Conservation (phyloP, 2,113 vertebrate species). For the Atlantisia rogersi region DNA sequence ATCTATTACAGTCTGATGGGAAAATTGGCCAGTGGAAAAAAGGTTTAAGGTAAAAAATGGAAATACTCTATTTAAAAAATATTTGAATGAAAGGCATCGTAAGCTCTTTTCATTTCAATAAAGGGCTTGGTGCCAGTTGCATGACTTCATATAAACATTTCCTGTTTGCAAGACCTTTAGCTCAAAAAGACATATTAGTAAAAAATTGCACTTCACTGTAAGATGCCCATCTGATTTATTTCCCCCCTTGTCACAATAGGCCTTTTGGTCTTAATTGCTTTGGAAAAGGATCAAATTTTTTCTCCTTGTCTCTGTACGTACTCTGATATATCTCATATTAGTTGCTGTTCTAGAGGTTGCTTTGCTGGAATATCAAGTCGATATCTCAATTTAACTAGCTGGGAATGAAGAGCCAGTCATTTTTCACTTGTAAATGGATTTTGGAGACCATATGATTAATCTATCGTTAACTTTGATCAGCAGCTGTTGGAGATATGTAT, state of each 20-base stretch:
- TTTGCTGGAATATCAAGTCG: not conserved
- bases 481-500: not conserved
- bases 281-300: not conserved
- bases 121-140: conserved; percentile 22
- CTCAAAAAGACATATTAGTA: not conserved
- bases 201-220: not conserved
- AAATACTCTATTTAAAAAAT: not conserved
- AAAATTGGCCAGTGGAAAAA: not conserved
- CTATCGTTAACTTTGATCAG: not conserved
- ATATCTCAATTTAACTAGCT: not conserved
- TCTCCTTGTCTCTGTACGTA: not conserved
- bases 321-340: not conserved
- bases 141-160: conserved; percentile 25
- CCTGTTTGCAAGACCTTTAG: not conserved
- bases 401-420: not conserved
- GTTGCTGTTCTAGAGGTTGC: not conserved
- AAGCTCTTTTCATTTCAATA: not conserved
- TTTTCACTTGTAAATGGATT: not conserved
- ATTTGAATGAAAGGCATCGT: not conserved
- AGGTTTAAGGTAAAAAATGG: not conserved
- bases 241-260: not conserved
- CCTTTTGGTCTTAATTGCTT: conserved; percentile 26
- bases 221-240: conserved; percentile 7
- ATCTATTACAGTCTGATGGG: not conserved
- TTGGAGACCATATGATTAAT: not conserved